phyloP scores from a whole-genome alignment of 2,888 invertebrate species.

The Dorcus hopei region DNA sequence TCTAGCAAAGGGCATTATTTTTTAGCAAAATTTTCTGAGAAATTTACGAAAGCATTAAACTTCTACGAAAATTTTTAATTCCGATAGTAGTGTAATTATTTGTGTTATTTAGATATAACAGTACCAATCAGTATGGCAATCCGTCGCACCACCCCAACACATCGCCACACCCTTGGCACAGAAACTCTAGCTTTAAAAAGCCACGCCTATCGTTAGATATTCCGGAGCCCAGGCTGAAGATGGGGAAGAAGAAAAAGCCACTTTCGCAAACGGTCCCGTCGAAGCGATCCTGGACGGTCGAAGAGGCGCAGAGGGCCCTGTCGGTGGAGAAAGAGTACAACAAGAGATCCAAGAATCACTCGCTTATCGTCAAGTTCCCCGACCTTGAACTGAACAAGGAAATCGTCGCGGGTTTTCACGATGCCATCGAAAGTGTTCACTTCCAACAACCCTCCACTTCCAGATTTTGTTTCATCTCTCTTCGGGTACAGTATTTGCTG shows the following conservation, averaged over 20 bases:
- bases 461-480: constrained; percentile 62
- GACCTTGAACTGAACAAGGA: constrained; percentile 63
- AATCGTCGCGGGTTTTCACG: constrained; percentile 59
- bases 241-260: constrained; percentile 49
- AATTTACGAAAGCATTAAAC: too few species aligned
- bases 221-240: not conserved
- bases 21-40: too few species aligned
- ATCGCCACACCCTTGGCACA: not conserved
- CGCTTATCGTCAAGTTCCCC: constrained; percentile 64
- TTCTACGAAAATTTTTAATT: too few species aligned
- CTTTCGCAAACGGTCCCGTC: constrained; percentile 55
- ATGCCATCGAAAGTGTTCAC: constrained; percentile 62
- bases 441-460: constrained; percentile 64
- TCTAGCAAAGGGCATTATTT: too few species aligned
- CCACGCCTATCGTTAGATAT: not conserved
- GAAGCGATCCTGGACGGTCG: constrained; percentile 55
- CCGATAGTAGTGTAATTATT: too few species aligned
- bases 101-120: not conserved
- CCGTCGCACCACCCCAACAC: not conserved
- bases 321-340: constrained; percentile 58
- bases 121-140: not conserved
- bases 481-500: constrained; percentile 32
- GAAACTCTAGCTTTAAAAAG: not conserved
- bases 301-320: constrained; percentile 60
- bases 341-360: constrained; percentile 52